Conservation (phyloP, 2,888 invertebrate species). For the Drosophila robusta region DNA sequence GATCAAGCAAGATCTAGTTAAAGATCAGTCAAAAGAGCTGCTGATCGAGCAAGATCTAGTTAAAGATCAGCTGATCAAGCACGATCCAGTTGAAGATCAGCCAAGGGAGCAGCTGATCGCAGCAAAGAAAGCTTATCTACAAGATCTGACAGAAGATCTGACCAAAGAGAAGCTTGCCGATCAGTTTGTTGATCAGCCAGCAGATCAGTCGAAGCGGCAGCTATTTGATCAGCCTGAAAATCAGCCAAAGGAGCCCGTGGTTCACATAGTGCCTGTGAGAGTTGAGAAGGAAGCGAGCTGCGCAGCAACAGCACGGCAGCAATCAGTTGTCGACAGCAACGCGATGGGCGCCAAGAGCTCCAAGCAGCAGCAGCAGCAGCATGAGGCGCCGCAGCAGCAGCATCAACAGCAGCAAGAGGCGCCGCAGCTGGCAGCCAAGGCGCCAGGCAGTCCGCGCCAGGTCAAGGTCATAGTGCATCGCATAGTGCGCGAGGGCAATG, state of each 20-base stretch:
- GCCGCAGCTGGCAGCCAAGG: constrained; percentile 23
- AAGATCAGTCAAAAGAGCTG: neutral
- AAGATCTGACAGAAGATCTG: neutral
- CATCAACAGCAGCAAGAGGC: constrained; percentile 24
- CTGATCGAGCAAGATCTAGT: neutral
- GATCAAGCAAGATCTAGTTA: no score
- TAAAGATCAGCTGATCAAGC: neutral
- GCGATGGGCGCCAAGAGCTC: constrained; percentile 70
- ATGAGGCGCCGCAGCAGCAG: constrained; percentile 31
- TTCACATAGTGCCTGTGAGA: constrained; percentile 32
- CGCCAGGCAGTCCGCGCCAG: constrained; percentile 66
- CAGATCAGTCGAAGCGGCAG: neutral
- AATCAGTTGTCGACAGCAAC: neutral
- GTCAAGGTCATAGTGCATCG: constrained; percentile 80
- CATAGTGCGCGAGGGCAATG: constrained; percentile 40
- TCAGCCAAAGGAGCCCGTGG: neutral
- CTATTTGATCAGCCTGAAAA: neutral
- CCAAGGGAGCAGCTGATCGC: constrained; percentile 1
- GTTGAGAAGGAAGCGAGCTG: constrained; percentile 16
- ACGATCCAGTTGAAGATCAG: neutral
- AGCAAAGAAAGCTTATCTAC: neutral
- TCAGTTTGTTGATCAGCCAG: neutral
- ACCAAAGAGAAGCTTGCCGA: neutral
- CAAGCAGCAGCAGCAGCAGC: constrained; percentile 53
- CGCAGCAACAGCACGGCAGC: neutral